A percentile compares a stretch with the other conserved stretches of the same genome.
These are phyloP conservation scores for Astreopora myriophthalma DNA, from an alignment of 64 coral and sea anemone genomes.

Conservation along the genomic window DNA sequence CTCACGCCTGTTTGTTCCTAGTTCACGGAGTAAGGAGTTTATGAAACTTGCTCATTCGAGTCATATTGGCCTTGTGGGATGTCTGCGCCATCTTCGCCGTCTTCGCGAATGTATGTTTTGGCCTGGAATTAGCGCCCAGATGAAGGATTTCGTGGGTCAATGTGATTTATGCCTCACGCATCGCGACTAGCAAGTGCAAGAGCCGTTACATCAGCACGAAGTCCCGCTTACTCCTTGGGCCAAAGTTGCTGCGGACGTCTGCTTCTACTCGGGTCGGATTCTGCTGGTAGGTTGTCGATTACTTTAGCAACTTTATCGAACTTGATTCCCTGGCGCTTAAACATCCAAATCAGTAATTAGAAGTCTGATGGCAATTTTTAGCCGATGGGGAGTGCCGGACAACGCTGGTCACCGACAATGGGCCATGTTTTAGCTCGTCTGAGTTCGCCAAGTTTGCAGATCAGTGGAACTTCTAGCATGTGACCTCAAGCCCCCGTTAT, in stretches of 20 bases:
- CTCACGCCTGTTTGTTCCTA: too few relatives aligned
- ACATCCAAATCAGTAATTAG: not conserved
- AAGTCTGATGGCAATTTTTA: not conserved
- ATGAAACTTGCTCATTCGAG: too few relatives aligned
- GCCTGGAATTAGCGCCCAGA: conserved; percentile 31
- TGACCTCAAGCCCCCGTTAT: not conserved
- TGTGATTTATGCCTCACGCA: conserved; percentile 25
- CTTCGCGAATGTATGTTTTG: conserved; percentile 21
- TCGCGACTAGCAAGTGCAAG: not conserved
- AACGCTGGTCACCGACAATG: not conserved
- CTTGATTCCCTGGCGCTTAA: not conserved
- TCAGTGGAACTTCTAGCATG: not conserved
- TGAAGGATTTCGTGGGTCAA: not conserved
- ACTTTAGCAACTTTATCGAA: not conserved
- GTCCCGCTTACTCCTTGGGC: conserved; percentile 16
- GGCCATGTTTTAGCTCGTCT: not conserved
- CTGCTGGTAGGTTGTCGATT: not conserved
- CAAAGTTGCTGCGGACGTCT: conserved; percentile 47
- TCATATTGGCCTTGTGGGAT: too few relatives aligned
- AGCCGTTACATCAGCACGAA: conserved; percentile 9
- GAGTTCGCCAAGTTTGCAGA: not conserved
- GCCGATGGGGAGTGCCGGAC: not conserved
- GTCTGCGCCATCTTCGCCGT: not conserved
- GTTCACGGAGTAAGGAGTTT: too few relatives aligned
- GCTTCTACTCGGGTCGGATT: not conserved